Evolutionary conservation across 1,140 invertebrate species (phyloP).

Genomic region (Zelostemma sp.): DNA sequence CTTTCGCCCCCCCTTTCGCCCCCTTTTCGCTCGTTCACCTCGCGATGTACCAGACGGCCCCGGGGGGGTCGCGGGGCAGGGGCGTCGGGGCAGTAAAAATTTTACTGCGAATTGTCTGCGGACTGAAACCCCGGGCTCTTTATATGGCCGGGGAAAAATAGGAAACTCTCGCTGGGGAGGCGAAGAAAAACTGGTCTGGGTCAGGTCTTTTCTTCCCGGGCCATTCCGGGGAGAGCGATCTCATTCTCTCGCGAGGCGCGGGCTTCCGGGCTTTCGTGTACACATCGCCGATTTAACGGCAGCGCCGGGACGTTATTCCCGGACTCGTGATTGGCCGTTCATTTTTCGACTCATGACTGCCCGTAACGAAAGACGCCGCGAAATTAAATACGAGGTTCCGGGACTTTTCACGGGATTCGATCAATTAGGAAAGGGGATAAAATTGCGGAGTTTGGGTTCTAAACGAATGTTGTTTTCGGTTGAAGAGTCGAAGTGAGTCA

Average conservation of each 20-base stretch:
- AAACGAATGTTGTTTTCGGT: too few relatives aligned
- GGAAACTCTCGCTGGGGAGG: slow-evolving; percentile 55
- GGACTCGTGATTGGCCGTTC: not conserved
- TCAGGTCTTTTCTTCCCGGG: slow-evolving; percentile 42
- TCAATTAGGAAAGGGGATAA: too few relatives aligned
- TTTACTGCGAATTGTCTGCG: slow-evolving; percentile 71
- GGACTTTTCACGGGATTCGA: too few relatives aligned
- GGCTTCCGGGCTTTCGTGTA: not conserved
- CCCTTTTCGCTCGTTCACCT: slow-evolving; percentile 14
- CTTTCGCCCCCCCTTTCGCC: too few relatives aligned
- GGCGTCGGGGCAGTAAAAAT: slow-evolving; percentile 66
- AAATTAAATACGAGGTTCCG: not conserved
- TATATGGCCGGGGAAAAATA: slow-evolving; percentile 64
- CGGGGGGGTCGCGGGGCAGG: slow-evolving; percentile 18
- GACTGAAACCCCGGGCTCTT: slow-evolving; percentile 56
- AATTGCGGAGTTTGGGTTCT: too few relatives aligned
- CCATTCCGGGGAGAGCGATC: slow-evolving; percentile 1
- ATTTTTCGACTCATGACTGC: not conserved
- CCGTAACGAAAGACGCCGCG: not conserved
- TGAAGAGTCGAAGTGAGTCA: too few relatives aligned
- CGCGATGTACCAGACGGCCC: slow-evolving; percentile 27
- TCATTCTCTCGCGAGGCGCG: not conserved
- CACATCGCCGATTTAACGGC: not conserved
- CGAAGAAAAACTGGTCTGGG: slow-evolving; percentile 65
- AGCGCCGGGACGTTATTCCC: not conserved